These are phyloP conservation scores for Hippasteria phrygiana DNA, from an alignment of 53 echinoderm and acorn worm genomes.

Conservation along the genomic window DNA sequence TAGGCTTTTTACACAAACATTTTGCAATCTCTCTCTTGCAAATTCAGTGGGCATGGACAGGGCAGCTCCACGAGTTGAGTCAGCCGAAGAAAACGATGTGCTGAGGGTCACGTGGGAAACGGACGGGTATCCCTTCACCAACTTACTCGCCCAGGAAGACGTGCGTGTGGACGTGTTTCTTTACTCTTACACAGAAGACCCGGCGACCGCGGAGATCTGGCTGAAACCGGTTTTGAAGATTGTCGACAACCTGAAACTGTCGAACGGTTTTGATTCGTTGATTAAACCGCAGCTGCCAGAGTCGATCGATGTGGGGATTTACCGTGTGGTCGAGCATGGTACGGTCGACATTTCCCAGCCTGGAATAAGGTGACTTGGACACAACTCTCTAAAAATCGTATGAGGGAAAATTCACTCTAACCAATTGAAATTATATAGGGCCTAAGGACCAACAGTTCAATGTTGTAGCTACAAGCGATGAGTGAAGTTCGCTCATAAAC, in stretches of 20 bases:
- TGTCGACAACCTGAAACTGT: constrained; percentile 44
- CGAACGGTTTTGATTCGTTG: constrained; percentile 53
- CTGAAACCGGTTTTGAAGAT: constrained; percentile 71
- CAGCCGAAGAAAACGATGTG: constrained; percentile 30
- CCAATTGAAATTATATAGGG: too few relatives aligned
- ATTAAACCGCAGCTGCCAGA: constrained; percentile 1
- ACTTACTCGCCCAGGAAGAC: constrained; percentile 52
- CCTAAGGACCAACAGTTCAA: too few relatives aligned
- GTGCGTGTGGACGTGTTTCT: constrained; percentile 74
- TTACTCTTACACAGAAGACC: constrained; percentile 77
- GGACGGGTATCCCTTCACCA: constrained; percentile 69
- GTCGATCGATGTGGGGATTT: constrained; percentile 69
- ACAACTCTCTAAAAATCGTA: too few relatives aligned
- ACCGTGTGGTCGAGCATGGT: constrained; percentile 71
- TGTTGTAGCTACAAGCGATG: too few relatives aligned
- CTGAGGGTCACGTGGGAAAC: constrained; percentile 46
- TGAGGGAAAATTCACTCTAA: too few relatives aligned
- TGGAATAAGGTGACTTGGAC: constrained; percentile 27
- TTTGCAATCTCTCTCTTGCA: neutral
- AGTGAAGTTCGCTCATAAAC: too few relatives aligned
- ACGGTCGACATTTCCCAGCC: constrained; percentile 58
- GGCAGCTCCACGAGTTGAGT: constrained; percentile 41
- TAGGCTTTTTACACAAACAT: too few relatives aligned
- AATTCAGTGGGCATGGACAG: constrained; percentile 69
- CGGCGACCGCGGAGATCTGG: constrained; percentile 32